Evolutionary conservation across 1,140 invertebrate genomes (phyloP), one percentile per base, ranked within the genome.

Genomic region (Piezodorus guildinii): DNA sequence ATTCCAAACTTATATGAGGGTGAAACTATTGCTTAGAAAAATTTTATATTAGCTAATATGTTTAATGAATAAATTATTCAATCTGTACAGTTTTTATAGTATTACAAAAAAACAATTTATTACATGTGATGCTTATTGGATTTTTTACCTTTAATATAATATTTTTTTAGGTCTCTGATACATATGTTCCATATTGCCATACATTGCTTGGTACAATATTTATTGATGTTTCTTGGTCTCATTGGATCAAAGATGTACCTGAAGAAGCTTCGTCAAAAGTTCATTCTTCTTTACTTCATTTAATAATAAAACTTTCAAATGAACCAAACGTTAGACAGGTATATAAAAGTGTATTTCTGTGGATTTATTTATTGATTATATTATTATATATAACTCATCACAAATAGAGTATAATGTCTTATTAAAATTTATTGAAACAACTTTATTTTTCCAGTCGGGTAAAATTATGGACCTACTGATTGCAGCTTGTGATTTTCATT

Each of bases 201-300:
- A 77, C 81, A 19, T 87, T 88, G 72, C 73, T 87, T 39, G 85
- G 84, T 0, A 79, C 81, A 64, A 77, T 89, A n/a, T 86, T 88
- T 67, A 80, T 83, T 52, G 78, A 77, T 64, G 70, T 86, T 3
- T 75, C 78, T 56, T 87, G 84, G 84, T 67, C 72, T 23, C 56
- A 46, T 14, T 65, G 62, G 63, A 77, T 73, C 78, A 52, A 73
- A 69, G 25, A 75, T 76, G 62, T 68, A 76, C 5, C 71, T 76
- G 68, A 67, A 71, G 15, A 74, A 71, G 39, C 65, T 74, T 15
- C 60, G 72, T 15, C 64, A 75, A 19, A 76, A 62, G 75, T 80
- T 58, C 79, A 83, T 58, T 71, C 78, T 25, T 79, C 79, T 67
- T 73, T 86, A 9, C 74, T 89, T 19, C 81, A 80, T 70, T 73